Percentiles rank a stretch among this genome's conserved stretches.
Conservation (phyloP, 2,888 invertebrate species). For the Chymomyza fuscimana region DNA sequence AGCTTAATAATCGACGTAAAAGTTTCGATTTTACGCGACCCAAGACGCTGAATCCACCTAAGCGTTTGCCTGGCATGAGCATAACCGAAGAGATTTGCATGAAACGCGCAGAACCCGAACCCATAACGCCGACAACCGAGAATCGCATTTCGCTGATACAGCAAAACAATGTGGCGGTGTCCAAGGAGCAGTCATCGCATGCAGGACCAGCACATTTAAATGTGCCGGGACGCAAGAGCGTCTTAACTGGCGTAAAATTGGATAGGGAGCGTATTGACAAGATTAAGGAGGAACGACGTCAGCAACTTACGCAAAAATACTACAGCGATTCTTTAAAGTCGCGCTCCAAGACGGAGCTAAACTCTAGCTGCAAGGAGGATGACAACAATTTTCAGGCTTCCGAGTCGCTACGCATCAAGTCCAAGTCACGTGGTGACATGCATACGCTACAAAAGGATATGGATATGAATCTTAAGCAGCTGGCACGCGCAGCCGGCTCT, state of each 20-base stretch:
- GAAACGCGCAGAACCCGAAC: constrained; percentile 41
- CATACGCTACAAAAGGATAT: constrained; percentile 76
- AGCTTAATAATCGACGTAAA: constrained; percentile 81
- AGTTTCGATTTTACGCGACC: constrained; percentile 83
- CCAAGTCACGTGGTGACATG: constrained; percentile 79
- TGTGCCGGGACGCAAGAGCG: constrained; percentile 61
- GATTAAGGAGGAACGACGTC: constrained; percentile 94
- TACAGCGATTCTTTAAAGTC: constrained; percentile 88
- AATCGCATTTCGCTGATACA: constrained; percentile 84
- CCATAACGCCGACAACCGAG: constrained; percentile 83
- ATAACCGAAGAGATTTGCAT: constrained; percentile 76
- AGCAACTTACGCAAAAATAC: constrained; percentile 91
- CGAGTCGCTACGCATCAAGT: constrained; percentile 77
- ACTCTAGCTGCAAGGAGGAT: constrained; percentile 68
- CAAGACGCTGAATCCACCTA: constrained; percentile 82
- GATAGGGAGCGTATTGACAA: constrained; percentile 92
- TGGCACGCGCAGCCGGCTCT: constrained; percentile 66
- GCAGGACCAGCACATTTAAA: constrained; percentile 28
- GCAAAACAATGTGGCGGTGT: constrained; percentile 79
- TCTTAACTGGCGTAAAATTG: constrained; percentile 82
- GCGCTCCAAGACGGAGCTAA: constrained; percentile 79
- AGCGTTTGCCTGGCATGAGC: constrained; percentile 79
- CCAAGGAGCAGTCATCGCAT: constrained; percentile 69
- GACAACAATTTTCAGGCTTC: constrained; percentile 73
- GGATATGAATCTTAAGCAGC: constrained; percentile 76